Evolutionary conservation across 1,140 invertebrate genomes (phyloP), one percentile per base, ranked within the genome.

Genomic region (Rhyacophila brunnea): DNA sequence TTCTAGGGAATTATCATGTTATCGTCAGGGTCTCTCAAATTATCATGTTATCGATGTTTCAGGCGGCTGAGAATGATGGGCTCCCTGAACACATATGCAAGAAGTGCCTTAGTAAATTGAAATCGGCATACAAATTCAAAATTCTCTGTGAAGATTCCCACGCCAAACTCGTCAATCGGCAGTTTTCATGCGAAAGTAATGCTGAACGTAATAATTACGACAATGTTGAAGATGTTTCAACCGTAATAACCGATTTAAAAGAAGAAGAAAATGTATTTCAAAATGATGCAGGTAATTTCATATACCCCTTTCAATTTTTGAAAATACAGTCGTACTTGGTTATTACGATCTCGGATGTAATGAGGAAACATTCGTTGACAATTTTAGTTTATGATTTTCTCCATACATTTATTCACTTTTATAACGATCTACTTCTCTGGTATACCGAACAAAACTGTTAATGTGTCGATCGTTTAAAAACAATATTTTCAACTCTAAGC

Each of bases 111-210:
- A 65, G 44, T 11, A 66, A 54, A 34, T 42, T 72, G 6, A 65
- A 66, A 28, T 54, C 60, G 1, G 57, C 69, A 13, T 68, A 70
- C 43, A 68, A 67, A 57, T 72, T 72, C 54, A 67, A 64, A 61
- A 46, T 59, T 13, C 55, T 55, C 36, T 42, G 51, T 63, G 38
- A 64, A 65, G 57, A 69, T 40, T 60, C 66, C 52, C 38, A 59
- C 44, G 11, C 17, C 1, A 68, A 67, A 52, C 48, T 69, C 5
- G 20, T 18, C 23, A 47, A 35, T 19, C 53, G 11, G 5, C 38
- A 40, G 11, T 15, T 40, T 11, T 5, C 5, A 40, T n/a, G n/a
- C 38, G 38, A n/a, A n/a, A 15, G 4, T n/a, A n/a, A n/a, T 40
- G 4, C 15, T 6, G n/a, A 13, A 40, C n/a, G 36, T 36, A 42